Percentiles rank a stretch among this genome's conserved stretches.
phyloP scores from a whole-genome alignment of 2,797 vertebrate species.

The Ptychobarbus kaznakovi region DNA sequence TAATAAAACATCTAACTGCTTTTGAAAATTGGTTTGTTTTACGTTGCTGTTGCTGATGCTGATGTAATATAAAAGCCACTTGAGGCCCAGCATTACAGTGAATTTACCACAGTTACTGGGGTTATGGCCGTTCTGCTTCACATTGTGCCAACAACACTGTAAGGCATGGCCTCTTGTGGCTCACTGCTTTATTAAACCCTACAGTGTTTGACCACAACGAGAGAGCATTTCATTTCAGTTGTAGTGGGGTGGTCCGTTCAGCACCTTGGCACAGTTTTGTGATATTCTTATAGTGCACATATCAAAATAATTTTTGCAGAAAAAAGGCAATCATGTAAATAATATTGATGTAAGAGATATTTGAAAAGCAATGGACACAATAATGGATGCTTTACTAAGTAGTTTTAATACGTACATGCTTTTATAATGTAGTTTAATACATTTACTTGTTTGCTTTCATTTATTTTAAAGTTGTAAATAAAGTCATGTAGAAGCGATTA shows the following conservation, averaged over 20 bases:
- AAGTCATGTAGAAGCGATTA: neutral
- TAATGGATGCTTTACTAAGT: neutral
- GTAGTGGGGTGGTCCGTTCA: neutral
- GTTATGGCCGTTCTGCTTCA: neutral
- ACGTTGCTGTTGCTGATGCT: neutral
- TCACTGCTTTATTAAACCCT: slow-evolving; percentile 13
- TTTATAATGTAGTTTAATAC: neutral
- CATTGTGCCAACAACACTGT: neutral
- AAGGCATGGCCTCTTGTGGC: neutral
- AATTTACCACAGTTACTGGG: neutral
- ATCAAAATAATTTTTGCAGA: neutral
- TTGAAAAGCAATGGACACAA: neutral
- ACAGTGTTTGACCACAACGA: neutral
- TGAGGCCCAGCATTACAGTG: neutral
- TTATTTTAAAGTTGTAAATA: neutral
- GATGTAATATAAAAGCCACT: neutral
- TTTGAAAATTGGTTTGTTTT: neutral
- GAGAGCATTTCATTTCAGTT: neutral
- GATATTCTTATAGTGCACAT: neutral
- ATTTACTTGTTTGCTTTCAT: neutral
- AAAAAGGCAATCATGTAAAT: neutral
- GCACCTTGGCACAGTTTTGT: slow-evolving; percentile 15
- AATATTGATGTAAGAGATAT: neutral
- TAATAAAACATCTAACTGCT: neutral
- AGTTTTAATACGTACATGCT: too few species aligned